A percentile compares a stretch with the other conserved stretches of the same genome.
Conservation (phyloP, 2,797 vertebrate species). For the Sciurus carolinensis region DNA sequence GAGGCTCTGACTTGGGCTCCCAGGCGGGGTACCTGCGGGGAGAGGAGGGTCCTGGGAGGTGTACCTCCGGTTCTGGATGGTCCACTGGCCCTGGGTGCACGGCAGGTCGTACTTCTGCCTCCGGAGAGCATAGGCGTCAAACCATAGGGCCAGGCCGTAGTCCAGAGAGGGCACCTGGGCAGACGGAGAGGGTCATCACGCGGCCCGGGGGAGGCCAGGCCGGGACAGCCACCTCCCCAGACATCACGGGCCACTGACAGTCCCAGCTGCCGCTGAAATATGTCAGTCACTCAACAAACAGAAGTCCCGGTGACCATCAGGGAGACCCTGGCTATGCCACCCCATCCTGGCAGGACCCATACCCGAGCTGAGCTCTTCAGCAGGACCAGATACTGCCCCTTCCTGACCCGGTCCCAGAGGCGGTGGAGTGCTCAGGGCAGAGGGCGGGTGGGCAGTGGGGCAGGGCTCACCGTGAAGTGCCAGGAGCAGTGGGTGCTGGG, state of each 20-base stretch:
- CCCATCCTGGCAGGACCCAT: not conserved
- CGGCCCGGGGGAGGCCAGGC: not conserved
- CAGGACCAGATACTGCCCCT: too few relatives aligned
- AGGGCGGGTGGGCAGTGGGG: not conserved
- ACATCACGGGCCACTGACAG: not conserved
- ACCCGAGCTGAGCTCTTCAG: not conserved
- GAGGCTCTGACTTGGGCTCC: not conserved
- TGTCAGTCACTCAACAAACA: not conserved
- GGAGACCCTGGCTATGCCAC: accelerated
- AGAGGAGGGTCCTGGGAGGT: not conserved
- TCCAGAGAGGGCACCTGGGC: constrained; percentile 92
- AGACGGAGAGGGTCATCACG: not conserved
- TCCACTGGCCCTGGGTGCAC: constrained; percentile 96
- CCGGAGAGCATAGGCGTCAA: constrained; percentile 94
- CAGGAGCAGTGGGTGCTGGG: constrained; percentile 95
- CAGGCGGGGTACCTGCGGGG: accelerated
- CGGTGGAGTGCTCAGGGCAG: accelerated
- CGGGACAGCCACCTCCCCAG: not conserved
- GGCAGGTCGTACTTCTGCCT: constrained; percentile 91
- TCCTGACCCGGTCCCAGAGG: not conserved
- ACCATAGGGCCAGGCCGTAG: constrained; percentile 94
- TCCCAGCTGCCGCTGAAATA: not conserved
- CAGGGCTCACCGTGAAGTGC: constrained; percentile 92
- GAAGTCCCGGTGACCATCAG: accelerated
- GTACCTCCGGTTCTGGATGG: constrained; percentile 95